phyloP scores from a whole-genome alignment of 2,113 vertebrate species.

The Hippolais icterina region DNA sequence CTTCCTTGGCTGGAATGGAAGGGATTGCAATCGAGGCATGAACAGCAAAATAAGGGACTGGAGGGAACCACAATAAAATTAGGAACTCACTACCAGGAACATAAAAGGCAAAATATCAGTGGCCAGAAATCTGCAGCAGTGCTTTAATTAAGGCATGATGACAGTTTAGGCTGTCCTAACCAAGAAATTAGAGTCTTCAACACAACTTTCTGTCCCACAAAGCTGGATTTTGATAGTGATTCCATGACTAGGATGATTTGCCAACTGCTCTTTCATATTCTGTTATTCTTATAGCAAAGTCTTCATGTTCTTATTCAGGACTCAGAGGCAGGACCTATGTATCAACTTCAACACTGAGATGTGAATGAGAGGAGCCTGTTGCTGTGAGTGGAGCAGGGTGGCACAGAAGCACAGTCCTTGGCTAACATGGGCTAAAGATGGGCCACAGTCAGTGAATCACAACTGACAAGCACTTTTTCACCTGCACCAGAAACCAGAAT shows the following conservation, averaged over 20 bases:
- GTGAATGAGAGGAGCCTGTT: background rate
- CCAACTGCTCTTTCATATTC: background rate
- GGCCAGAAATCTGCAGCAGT: background rate
- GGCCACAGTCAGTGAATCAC: background rate
- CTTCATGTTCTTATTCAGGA: background rate
- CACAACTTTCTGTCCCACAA: background rate
- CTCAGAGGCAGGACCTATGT: accelerated
- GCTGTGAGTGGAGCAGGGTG: background rate
- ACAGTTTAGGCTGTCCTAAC: background rate
- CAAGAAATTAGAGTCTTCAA: background rate
- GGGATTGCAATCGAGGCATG: background rate
- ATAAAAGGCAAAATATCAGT: background rate
- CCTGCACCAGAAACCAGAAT: background rate
- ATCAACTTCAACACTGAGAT: background rate
- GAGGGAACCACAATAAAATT: background rate
- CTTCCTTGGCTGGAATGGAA: background rate
- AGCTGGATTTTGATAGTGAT: background rate
- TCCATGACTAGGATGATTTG: background rate
- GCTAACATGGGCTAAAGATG: background rate
- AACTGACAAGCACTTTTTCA: background rate
- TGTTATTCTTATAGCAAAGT: background rate
- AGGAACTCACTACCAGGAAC: background rate
- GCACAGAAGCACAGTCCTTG: background rate
- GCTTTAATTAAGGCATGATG: background rate
- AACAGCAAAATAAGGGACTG: background rate